phyloP scores from a whole-genome alignment of 1,140 invertebrate species.

The Brachionus sp. region DNA sequence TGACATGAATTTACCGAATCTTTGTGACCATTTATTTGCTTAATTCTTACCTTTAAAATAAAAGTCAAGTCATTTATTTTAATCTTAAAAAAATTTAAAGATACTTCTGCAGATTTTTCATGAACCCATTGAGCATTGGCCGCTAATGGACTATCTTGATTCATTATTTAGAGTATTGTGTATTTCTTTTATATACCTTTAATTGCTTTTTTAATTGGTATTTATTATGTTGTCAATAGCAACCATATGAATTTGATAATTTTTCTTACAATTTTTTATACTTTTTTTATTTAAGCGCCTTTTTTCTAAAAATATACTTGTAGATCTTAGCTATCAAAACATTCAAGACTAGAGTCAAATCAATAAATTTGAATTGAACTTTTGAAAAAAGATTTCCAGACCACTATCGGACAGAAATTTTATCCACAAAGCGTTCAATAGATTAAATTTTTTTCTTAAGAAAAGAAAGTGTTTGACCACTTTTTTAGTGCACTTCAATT shows the following conservation, averaged over 20 bases:
- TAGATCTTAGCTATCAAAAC: no score
- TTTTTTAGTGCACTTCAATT: no score
- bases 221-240: background rate
- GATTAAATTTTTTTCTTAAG: no score
- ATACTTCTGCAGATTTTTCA: slow-evolving; percentile 39
- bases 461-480: no score
- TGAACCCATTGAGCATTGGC: slow-evolving; percentile 45
- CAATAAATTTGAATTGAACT: no score
- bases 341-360: no score
- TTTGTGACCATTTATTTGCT: slow-evolving; percentile 42
- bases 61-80: no score
- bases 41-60: slow-evolving; percentile 29
- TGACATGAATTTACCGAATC: slow-evolving; percentile 37
- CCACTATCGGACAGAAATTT: no score
- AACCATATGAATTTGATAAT: background rate
- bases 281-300: no score
- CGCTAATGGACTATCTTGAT: background rate
- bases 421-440: no score
- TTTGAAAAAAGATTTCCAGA: no score
- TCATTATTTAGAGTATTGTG: background rate
- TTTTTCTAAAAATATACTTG: background rate
- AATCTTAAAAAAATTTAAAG: no score
- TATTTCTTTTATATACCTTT: background rate
- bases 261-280: background rate
- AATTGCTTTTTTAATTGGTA: background rate